Evolutionary conservation across 2,797 vertebrate genomes (phyloP), one percentile per base, ranked within the genome.

Genomic region (Sebastes variabilis): DNA sequence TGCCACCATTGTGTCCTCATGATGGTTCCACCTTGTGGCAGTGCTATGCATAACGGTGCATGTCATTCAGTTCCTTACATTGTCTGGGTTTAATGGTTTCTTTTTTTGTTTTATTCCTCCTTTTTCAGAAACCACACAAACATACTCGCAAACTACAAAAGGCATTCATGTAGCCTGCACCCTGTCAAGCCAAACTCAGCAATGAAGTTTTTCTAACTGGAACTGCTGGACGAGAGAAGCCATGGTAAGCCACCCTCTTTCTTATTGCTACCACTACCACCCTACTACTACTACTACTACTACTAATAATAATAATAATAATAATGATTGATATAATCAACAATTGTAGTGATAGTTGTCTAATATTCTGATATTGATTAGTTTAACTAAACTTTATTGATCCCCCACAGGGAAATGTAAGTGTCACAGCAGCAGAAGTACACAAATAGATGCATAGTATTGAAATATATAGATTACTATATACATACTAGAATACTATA

Each of bases 401-500:
- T n/a, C 0, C 8, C 18, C 49, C 49, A 54, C 0, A 54, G 4
- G 49, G 49, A 54, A 8, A 49, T 54, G 0, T 8, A 54, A 22
- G 20, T 54, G 49, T 54, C 49, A n/a, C 0, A n/a, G 49, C 49
- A n/a, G 29, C 59, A 61, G 20, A 61, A 32, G 2, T 61, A 32
- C 24, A 58, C 29, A 20, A 61, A 61, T 8, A 7, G 18, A n/a
- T 29, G 49, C 20, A n/a, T 20, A 20, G 6, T 2, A 52, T 52
- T 4, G 56, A 59, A 29, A 59, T 10, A 24, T 6, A 4, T 59
- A 20, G 7, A 30, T 61, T 10, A 60, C 29, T 5, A 61, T 0
- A 20, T 9, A 61, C 29, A 61, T 32, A 32, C 58, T n/a, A n/a
- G 30, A 32, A 29, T 61, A 32, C 25, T 32, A 20, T 20, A 61